phyloP scores from a whole-genome alignment of 2,888 invertebrate genomes.

The Podabrus alpinus region DNA sequence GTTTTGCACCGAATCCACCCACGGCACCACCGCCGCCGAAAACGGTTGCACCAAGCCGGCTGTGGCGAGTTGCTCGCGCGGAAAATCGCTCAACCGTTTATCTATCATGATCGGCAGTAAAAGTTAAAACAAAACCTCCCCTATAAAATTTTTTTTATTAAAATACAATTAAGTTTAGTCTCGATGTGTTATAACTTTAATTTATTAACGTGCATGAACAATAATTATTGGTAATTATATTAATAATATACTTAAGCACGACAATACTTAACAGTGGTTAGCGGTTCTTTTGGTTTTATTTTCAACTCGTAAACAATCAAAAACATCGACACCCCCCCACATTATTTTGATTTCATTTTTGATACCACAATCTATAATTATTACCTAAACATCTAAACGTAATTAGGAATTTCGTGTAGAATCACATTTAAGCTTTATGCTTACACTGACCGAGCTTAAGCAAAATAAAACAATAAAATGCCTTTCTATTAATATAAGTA shows the following conservation, averaged over 20 bases:
- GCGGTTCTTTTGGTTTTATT: slow-evolving; percentile 1
- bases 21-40: too few species aligned
- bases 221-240: slow-evolving; percentile 6
- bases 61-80: too few species aligned
- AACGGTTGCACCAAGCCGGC: too few species aligned
- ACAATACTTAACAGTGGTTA: slow-evolving; percentile 6
- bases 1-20: too few species aligned
- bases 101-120: not conserved
- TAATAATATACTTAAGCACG: slow-evolving; percentile 5
- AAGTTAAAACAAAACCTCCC: not conserved
- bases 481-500: slow-evolving; percentile 23
- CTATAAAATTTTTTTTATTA: not conserved
- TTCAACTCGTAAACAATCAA: not conserved
- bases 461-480: slow-evolving; percentile 14
- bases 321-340: not conserved
- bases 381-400: not conserved
- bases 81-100: not conserved
- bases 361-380: not conserved
- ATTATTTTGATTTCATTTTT: not conserved
- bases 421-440: not conserved
- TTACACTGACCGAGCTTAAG: not conserved
- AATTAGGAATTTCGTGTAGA: not conserved
- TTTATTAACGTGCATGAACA: slow-evolving; percentile 7
- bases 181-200: not conserved
- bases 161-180: slow-evolving; percentile 7